phyloP scores from a whole-genome alignment of 2,797 vertebrate genomes.

The Threskiornis aethiopicus region DNA sequence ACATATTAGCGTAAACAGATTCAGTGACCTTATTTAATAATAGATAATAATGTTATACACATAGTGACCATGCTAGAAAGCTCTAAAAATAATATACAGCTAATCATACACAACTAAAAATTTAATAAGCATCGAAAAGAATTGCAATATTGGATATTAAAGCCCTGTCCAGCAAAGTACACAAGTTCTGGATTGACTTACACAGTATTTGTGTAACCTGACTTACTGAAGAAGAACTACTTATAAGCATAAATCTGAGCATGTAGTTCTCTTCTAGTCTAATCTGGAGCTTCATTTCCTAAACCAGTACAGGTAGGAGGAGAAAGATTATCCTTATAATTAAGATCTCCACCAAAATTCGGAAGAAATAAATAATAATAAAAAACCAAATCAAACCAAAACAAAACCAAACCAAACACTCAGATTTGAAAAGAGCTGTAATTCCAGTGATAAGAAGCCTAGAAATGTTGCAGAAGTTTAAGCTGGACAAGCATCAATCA shows the following conservation, averaged over 20 bases:
- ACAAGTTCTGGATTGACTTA: not conserved
- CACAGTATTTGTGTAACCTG: not conserved
- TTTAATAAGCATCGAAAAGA: not conserved
- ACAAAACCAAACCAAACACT: no score
- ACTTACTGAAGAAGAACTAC: not conserved
- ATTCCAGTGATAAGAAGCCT: not conserved
- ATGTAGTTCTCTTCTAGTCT: not conserved
- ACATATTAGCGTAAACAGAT: not conserved
- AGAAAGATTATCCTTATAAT: not conserved
- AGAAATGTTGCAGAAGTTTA: not conserved
- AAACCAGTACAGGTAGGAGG: not conserved
- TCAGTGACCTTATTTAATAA: conserved; percentile 14
- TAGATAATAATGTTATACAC: not conserved
- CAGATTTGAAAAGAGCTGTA: not conserved
- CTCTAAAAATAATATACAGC: not conserved
- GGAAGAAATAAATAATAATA: not conserved
- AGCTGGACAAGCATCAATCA: not conserved
- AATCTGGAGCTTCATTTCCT: not conserved
- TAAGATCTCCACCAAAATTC: not conserved
- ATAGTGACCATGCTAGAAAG: not conserved
- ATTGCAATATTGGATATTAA: not conserved
- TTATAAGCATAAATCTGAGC: not conserved
- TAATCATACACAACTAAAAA: not conserved
- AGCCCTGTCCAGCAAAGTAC: not conserved
- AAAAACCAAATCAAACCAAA: no score